Evolutionary conservation across 2,797 vertebrate genomes (phyloP), one percentile per base, ranked within the genome.

Genomic region (Molossus molossus): DNA sequence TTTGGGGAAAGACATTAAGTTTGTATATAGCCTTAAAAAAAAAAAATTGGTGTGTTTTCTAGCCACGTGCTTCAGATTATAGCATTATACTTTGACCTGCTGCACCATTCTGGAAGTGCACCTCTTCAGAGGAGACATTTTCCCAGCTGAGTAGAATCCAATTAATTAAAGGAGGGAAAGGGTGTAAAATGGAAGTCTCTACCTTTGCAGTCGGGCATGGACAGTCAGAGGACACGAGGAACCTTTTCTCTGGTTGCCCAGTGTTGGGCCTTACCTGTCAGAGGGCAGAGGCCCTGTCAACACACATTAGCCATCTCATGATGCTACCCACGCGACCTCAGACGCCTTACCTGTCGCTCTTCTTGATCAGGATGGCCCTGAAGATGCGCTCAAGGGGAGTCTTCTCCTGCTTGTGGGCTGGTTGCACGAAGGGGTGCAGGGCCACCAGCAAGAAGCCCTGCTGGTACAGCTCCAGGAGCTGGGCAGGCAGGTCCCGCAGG

Each of bases 401-500:
- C 98, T 98, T 99, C 94, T 99, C 98, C 96, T 98, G 98, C 4
- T 98, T 99, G 53, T 98, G 98, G 67, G 98, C 98, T 20, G 99
- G 99, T 95, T 99, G 99, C 98, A 99, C 98, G 95, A 99, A 99
- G 9, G 99, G 99, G 97, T 99, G 99, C 94, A 99, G 98, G 55
- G 99, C 98, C 2, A 99, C 99, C 98, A 99, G 98, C 0, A 99
- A 75, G 88, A 99, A 99, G 86, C 99, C 99, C 98, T 99, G 99
- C 98, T 99, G 99, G 98, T 99, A 99, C 69, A 99, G 98, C 88
- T 99, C 99, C 98, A 99, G 99, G 91, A 99, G 99, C 98, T 99
- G 99, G 95, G 98, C 97, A 0, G 99, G 99, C 96, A 99, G 98
- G 98, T 99, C 99, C 55, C 98, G 98, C 97, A 99, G 98, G 4